Base-by-base conservation (phyloP, 92 coral and sea anemone genomes). In the Phymanthus crucifer region DNA sequence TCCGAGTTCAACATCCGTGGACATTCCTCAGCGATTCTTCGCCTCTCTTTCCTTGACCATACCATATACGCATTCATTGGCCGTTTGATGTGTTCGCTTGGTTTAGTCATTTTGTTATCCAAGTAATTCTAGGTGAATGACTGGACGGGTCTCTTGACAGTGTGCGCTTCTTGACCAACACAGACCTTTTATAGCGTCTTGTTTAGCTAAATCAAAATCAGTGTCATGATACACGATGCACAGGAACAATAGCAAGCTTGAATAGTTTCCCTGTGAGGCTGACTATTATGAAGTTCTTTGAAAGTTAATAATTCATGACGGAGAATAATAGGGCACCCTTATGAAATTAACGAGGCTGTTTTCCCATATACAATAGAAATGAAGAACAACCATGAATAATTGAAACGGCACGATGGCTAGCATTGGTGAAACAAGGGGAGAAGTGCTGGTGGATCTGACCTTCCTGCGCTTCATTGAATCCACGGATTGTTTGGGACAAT, bases 31-130 rank as follows among this genome's bases (percentile, higher is more conserved):
- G 99, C 99, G 70, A 96, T 96, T 65, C 99, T 86, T 66, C 99
- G 84, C 52, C 99, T 83, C 73, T 96, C 99, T 33, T 93, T 96
- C 52, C 99, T 88, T 45, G 99, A 96, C 99, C 99, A 96, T n/a
- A 96, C 99, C 99, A 96, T 96, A 71, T 96, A 96, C 1, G 99
- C 99, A 86, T 96, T 96, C 99, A 96, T 96, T 18, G 99, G 99
- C 65, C 99, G 92, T 78, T 96, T 96, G 56, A 96, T 96, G 85
- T 96, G 99, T 64, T 96, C 98, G 71, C 73, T 76, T 66, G 98
- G 95, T 54, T 93, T 91, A 31, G 99, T 91, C 99, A 96, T 96
- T 54, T 66, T 40, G 78, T 71, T 54, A 31, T 45, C 76, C 64
- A 72, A 71, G 77, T 31, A 50, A 56, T 33, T 29, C 26, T 26